Base-by-base conservation (phyloP, 2,888 invertebrate genomes). In the Lepidonotus clava region DNA sequence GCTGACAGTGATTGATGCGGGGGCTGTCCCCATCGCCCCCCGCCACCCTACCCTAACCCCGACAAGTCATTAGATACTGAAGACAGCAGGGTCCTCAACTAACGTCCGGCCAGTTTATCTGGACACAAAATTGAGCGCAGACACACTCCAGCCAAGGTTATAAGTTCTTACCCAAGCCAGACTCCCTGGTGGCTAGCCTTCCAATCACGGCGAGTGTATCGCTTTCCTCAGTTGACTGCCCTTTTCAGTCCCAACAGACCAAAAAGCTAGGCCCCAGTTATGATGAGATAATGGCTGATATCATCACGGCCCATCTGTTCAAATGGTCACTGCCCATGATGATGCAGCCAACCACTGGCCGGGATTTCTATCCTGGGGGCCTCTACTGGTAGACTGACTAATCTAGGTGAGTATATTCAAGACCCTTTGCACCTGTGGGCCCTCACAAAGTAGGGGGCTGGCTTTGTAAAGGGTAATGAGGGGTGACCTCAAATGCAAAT, bases 1-100 rank as follows among this genome's bases (percentile, higher is more conserved):
- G 14, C 61, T 71, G 71, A 71, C 71, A 71, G 34, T 71, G 71
- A 71, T 71, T 71, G 71, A 71, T 71, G 38, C 38, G 38, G 38
- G 34, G 21, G n/a, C 71, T 71, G 38, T 71, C 38, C 71, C 71
- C 28, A 1, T n/a, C n/a, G n/a, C n/a, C n/a, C n/a, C 66, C 1
- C 24, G 11, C 1, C 66, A 6, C 21, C 66, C 71, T 18, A 34
- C 71, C 71, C 36, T 36, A 34, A 34, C 66, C 21, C 71, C 71
- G 36, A 34, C 71, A 21, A n/a, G 36, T 71, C 71, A 71, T 71
- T 71, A 71, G 71, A 38, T 21, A 36, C 56, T 34, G 71, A 38
- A 71, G 71, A 71, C 71, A 38, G 71, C 71, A 14, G 56, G 71
- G 36, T n/a, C 38, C 38, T n/a, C 36, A 11, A 11, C 61, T n/a